Conservation (phyloP, 1,140 invertebrate species). For the Bombus balteatus region DNA sequence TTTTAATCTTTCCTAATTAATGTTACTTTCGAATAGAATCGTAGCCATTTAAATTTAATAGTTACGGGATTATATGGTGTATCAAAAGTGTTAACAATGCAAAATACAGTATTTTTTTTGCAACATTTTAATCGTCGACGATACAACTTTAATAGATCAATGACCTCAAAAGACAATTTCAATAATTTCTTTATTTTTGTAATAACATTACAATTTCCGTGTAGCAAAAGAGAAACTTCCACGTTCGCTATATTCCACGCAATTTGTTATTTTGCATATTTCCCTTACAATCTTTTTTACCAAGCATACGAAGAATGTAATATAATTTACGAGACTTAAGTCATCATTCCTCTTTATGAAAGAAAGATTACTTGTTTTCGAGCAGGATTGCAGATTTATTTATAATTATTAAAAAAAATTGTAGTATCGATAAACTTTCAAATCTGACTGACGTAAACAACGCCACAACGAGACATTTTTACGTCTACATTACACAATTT, state of each 20-base stretch:
- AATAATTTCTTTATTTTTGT: no score
- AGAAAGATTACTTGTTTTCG: slow-evolving; percentile 18
- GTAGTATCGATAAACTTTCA: not conserved
- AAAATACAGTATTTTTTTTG: not conserved
- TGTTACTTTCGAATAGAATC: not conserved
- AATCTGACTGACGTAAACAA: not conserved
- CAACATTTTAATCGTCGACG: not conserved
- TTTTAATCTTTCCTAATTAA: not conserved
- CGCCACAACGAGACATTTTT: not conserved
- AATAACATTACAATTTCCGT: no score
- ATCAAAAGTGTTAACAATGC: not conserved
- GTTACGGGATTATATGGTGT: no score
- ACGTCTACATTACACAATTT: not conserved
- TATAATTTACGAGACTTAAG: not conserved
- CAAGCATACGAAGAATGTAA: not conserved
- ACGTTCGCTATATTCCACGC: not conserved
- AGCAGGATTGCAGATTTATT: not conserved
- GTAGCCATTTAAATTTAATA: no score
- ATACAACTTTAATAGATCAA: no score
- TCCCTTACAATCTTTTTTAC: not conserved
- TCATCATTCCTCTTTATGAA: not conserved
- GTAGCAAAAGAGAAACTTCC: not conserved
- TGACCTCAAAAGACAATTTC: no score
- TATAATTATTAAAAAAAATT: not conserved
- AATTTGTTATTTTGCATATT: not conserved